Evolutionary conservation across 1,140 invertebrate species (phyloP), one percentile per base, ranked within the genome.

Genomic region (Glossosoma conforme): DNA sequence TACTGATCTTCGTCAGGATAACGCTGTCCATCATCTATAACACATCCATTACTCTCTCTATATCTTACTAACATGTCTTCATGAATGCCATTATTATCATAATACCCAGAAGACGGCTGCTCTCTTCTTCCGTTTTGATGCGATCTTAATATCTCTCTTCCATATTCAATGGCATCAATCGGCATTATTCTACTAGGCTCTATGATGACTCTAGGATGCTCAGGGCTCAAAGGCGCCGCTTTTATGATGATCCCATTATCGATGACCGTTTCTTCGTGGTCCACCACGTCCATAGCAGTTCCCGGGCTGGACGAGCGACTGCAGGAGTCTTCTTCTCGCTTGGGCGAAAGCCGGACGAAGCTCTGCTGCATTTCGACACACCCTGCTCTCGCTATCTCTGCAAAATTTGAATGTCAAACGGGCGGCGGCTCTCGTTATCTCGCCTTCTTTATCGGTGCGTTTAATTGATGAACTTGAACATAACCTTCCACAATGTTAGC

Each of bases 171-270:
- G 17, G 36, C 11, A 11, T 54, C 52, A 19, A 35, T 47, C 17
- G 35, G 22, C 14, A 45, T 21, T 18, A 42, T 36, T 47, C 50
- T 6, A 24, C 38, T 42, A 11, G 56, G 56, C 35, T 58, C 56
- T 5, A 58, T 54, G 21, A 58, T 58, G 32, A 58, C 56, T 11
- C 56, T 38, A 11, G 56, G 56, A 38, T 58, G 56, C 11, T 49
- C 55, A 1, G 45, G 40, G 9, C 3, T 49, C 22, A 13, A 10
- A 11, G 30, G 45, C 5, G 33, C 15, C 14, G 17, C 19, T 10
- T 18, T 30, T 11, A 45, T 19, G 10, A 38, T 38, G 5, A 38
- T 19, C 14, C 14, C 17, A 15, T 52, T 32, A 15, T 52, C 49
- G 11, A 36, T 36, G 10, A 54, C 47, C 10, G 47, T 54, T 32